Evolutionary conservation across 30 jellyfish, hydroid and myxozoan species (phyloP).

Genomic region (Morbakka virulenta): DNA sequence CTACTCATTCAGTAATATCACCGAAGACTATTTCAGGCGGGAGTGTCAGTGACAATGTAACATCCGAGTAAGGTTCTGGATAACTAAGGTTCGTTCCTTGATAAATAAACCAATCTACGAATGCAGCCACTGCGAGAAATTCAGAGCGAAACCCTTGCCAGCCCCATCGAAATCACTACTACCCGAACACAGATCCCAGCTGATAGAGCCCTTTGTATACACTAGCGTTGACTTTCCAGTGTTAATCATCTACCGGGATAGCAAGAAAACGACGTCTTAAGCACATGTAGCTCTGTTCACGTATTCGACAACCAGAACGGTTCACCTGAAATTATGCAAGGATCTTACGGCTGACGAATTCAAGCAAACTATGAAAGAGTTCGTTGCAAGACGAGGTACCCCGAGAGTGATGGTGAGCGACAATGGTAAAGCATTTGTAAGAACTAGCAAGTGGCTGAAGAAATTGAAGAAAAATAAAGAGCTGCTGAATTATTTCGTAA

Average conservation of each 20-base stretch:
- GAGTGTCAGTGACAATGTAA: slow-evolving; percentile 43
- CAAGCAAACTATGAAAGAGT: slow-evolving; percentile 14
- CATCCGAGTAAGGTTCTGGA: slow-evolving; percentile 28
- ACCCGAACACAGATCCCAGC: slow-evolving; percentile 20
- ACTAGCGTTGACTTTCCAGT: slow-evolving; percentile 20
- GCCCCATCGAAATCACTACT: slow-evolving; percentile 32
- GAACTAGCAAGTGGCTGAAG: slow-evolving; percentile 42
- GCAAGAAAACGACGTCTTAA: neutral
- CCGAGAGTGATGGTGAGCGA: slow-evolving; percentile 27
- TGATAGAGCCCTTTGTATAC: slow-evolving; percentile 18
- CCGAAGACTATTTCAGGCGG: slow-evolving; percentile 34
- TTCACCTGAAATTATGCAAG: slow-evolving; percentile 17
- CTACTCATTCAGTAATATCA: slow-evolving; percentile 38
- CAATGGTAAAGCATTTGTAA: slow-evolving; percentile 33
- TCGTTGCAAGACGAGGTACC: slow-evolving; percentile 46
- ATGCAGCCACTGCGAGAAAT: slow-evolving; percentile 14
- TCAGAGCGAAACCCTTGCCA: slow-evolving; percentile 16
- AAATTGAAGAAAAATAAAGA: slow-evolving; percentile 25
- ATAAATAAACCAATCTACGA: neutral
- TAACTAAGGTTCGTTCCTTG: slow-evolving; percentile 20
- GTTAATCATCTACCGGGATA: slow-evolving; percentile 15
- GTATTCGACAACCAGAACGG: slow-evolving; percentile 30
- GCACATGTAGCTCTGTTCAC: slow-evolving; percentile 33
- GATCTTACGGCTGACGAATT: slow-evolving; percentile 9
- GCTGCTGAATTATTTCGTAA: slow-evolving; percentile 22